A percentile compares a stretch with the other conserved stretches of the same genome.
phyloP scores from a whole-genome alignment of 1,140 invertebrate genomes.

The Lordiphosa stackelbergi region DNA sequence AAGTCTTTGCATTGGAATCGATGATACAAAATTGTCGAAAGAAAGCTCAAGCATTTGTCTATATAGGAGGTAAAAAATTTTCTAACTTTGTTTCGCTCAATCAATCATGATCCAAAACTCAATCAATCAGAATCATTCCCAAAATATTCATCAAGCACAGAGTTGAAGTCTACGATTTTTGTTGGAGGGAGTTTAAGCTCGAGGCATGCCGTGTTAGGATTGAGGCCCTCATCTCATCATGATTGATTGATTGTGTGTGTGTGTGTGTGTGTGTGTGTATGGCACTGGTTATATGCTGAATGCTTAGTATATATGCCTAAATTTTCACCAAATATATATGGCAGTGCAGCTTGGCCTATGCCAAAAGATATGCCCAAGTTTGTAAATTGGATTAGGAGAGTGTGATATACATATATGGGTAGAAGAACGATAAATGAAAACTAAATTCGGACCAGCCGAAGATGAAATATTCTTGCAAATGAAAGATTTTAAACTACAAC shows the following conservation, averaged over 20 bases:
- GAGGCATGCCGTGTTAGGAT: constrained; percentile 6
- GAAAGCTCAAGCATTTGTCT: constrained; percentile 14
- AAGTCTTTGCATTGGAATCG: constrained; percentile 66
- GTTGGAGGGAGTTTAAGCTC: constrained; percentile 7
- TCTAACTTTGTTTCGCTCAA: neutral
- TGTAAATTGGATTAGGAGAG: no score
- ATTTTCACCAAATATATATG: no score
- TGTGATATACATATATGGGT: no score
- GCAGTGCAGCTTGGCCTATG: no score
- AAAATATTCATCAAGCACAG: constrained; percentile 4
- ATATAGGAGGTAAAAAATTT: constrained; percentile 2
- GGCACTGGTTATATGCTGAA: no score
- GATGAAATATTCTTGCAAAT: no score
- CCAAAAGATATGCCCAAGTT: no score
- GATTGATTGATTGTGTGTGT: constrained; percentile 5
- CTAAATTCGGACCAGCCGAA: no score
- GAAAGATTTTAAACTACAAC: no score
- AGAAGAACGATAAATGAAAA: no score
- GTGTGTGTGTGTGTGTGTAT: no score
- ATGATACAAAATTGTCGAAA: constrained; percentile 20
- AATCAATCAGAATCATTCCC: constrained; percentile 14
- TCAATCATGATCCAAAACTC: constrained; percentile 14
- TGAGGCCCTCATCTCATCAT: constrained; percentile 5
- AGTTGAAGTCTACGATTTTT: constrained; percentile 3
- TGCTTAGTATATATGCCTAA: no score